A percentile compares a stretch with the other conserved stretches of the same genome.
Conservation (phyloP, 2,888 invertebrate genomes). For the Epirrhoe alternata region DNA sequence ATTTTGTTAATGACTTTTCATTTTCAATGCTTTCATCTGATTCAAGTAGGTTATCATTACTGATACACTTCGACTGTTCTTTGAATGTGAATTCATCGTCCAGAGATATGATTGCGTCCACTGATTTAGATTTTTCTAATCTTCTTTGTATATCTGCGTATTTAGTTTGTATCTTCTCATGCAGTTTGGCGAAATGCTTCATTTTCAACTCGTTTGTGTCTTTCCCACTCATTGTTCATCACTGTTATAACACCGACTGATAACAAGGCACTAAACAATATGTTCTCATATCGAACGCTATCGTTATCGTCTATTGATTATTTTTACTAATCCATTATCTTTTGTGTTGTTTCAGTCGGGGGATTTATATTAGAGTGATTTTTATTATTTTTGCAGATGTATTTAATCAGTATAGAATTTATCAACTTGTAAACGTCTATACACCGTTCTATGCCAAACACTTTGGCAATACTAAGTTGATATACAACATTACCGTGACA, state of each 20-base stretch:
- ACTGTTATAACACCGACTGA: constrained; percentile 35
- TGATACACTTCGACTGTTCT: constrained; percentile 49
- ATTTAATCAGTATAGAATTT: not conserved
- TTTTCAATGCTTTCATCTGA: constrained; percentile 30
- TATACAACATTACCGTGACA: not conserved
- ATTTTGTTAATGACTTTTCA: constrained; percentile 45
- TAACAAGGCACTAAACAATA: constrained; percentile 52
- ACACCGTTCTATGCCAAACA: not conserved
- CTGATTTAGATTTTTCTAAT: constrained; percentile 73
- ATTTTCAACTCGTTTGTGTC: constrained; percentile 49
- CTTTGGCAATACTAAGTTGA: not conserved
- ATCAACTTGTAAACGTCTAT: not conserved
- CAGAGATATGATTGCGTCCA: constrained; percentile 60
- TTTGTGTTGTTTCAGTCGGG: constrained; percentile 37
- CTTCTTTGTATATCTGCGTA: constrained; percentile 73
- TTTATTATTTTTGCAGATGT: constrained; percentile 8
- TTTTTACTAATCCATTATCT: constrained; percentile 61
- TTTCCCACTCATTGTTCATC: constrained; percentile 55
- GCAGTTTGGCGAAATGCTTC: constrained; percentile 65
- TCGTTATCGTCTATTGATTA: constrained; percentile 72
- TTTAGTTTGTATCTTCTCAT: constrained; percentile 71
- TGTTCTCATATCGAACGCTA: constrained; percentile 47
- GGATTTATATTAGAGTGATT: constrained; percentile 6
- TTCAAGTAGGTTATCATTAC: constrained; percentile 52
- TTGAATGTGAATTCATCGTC: constrained; percentile 58